Conservation (phyloP, 2,113 vertebrate species). For the Pseudopodoces humilis region DNA sequence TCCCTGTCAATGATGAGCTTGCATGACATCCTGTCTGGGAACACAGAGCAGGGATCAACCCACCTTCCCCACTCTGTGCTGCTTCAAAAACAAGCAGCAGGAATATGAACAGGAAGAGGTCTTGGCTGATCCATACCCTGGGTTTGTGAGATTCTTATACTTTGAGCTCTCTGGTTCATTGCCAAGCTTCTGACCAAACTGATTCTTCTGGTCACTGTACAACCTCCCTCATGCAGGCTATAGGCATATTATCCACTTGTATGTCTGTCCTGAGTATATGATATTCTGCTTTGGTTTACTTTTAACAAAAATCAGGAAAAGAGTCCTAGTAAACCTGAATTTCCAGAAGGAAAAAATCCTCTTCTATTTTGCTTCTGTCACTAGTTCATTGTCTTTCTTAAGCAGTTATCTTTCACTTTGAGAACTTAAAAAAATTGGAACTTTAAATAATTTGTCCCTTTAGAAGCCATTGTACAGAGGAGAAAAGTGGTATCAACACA, state of each 20-base stretch:
- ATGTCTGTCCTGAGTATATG: not conserved
- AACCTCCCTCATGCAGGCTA: not conserved
- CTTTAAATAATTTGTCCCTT: not conserved
- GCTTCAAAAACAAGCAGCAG: not conserved
- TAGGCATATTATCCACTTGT: too few species aligned
- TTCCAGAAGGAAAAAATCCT: not conserved
- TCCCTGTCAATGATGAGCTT: not conserved
- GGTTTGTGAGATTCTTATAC: not conserved
- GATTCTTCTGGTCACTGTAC: not conserved
- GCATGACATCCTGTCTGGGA: not conserved
- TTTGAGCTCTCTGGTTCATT: not conserved
- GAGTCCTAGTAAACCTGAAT: not conserved
- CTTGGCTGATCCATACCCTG: not conserved
- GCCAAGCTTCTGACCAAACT: not conserved
- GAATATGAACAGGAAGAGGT: not conserved
- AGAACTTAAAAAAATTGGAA: not conserved
- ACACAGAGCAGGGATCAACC: rapidly evolving
- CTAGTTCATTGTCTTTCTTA: not conserved
- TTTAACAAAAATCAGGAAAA: not conserved
- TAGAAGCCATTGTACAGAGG: not conserved
- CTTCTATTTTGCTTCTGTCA: not conserved
- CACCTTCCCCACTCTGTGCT: not conserved
- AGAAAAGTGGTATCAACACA: not conserved
- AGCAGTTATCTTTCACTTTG: too few species aligned
- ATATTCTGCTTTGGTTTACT: not conserved